Conservation (phyloP, 1,140 invertebrate genomes). For the Rhagoletis zephyria region DNA sequence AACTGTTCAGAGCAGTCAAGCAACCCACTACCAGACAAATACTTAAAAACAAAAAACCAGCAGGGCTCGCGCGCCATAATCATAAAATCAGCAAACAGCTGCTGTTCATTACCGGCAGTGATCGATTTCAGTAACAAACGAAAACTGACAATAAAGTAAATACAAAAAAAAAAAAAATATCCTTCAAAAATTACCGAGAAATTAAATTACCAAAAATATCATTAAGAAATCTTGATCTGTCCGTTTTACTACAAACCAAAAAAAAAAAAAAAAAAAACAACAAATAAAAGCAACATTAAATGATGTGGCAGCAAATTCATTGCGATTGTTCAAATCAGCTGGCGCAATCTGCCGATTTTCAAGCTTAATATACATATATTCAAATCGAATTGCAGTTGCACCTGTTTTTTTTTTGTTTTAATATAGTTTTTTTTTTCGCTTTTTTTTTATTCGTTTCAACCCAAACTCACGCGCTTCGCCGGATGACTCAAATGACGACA, state of each 20-base stretch:
- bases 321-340: neutral
- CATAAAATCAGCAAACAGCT: slow-evolving; percentile 28
- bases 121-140: slow-evolving; percentile 13
- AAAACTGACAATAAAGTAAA: neutral
- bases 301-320: neutral
- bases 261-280: neutral
- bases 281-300: neutral
- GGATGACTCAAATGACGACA: slow-evolving; percentile 33
- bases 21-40: neutral
- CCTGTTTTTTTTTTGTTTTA: neutral
- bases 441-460: neutral
- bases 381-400: slow-evolving; percentile 15
- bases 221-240: slow-evolving; percentile 48
- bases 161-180: neutral
- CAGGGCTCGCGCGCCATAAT: neutral
- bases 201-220: slow-evolving; percentile 51
- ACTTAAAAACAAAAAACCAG: neutral
- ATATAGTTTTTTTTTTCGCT: neutral
- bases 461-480: neutral
- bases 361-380: neutral
- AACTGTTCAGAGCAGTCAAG: neutral
- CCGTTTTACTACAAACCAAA: neutral
- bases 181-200: slow-evolving; percentile 22
- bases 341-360: neutral
- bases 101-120: neutral